Percentiles rank a stretch among this genome's conserved stretches.
phyloP scores from a whole-genome alignment of 92 coral and sea anemone genomes.

The Porites rus region DNA sequence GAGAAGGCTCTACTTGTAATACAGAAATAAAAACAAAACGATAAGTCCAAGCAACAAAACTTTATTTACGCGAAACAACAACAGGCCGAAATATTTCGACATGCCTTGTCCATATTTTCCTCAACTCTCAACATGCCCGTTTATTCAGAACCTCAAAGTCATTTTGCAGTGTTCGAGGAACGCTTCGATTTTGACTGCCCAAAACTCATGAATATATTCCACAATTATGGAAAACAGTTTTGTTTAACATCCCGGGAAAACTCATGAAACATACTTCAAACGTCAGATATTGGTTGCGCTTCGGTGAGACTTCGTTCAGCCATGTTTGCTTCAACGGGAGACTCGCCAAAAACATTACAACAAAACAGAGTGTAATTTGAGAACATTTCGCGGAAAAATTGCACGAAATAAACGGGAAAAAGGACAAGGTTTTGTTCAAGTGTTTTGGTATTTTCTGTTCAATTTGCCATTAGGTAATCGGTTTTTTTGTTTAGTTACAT shows the following conservation, averaged over 20 bases:
- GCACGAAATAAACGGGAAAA: not conserved
- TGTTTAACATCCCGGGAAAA: constrained; percentile 40
- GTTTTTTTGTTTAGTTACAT: constrained; percentile 32
- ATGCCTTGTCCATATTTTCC: constrained; percentile 26
- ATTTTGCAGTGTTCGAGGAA: constrained; percentile 27
- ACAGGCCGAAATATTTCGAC: not conserved
- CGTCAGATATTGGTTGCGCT: constrained; percentile 51
- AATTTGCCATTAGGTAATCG: constrained; percentile 1
- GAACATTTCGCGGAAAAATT: not conserved
- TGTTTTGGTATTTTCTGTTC: constrained; percentile 11
- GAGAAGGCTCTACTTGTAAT: not conserved
- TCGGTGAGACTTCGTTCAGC: not conserved
- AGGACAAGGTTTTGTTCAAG: not conserved
- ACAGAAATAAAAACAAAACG: not conserved
- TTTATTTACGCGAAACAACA: not conserved
- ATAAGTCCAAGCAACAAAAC: not conserved
- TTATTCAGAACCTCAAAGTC: constrained; percentile 15
- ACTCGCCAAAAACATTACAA: not conserved
- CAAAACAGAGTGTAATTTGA: constrained; percentile 25
- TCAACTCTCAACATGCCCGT: constrained; percentile 18
- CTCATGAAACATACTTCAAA: constrained; percentile 44
- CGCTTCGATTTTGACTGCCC: constrained; percentile 37
- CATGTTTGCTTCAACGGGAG: not conserved
- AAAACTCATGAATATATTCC: constrained; percentile 75
- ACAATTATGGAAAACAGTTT: constrained; percentile 70